Conservation (phyloP, 1,140 invertebrate genomes). For the Paraescarpia echinospica region DNA sequence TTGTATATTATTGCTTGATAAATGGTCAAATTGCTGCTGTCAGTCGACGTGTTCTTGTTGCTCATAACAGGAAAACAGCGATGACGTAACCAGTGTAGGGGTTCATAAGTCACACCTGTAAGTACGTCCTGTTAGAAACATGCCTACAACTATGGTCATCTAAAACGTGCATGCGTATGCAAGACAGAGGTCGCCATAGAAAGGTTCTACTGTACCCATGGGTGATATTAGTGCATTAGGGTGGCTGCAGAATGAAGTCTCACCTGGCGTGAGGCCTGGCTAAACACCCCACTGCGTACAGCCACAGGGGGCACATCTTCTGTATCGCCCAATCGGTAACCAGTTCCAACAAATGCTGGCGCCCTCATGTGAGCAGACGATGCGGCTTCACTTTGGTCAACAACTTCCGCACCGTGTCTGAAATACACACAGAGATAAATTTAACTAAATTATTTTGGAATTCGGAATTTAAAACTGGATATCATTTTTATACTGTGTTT, state of each 20-base stretch:
- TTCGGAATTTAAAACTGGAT: neutral
- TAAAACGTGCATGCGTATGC: too few relatives aligned
- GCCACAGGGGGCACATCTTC: conserved; percentile 60
- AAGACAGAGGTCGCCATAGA: too few relatives aligned
- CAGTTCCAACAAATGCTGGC: conserved; percentile 72
- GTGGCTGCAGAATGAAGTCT: neutral
- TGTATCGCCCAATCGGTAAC: conserved; percentile 83
- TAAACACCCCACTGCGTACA: conserved; percentile 25
- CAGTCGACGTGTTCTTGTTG: too few relatives aligned
- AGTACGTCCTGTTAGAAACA: too few relatives aligned
- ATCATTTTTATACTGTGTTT: neutral
- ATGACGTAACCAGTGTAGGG: too few relatives aligned
- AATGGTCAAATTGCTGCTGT: too few relatives aligned
- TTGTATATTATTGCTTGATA: too few relatives aligned
- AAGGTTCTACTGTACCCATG: too few relatives aligned
- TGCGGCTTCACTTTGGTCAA: conserved; percentile 61
- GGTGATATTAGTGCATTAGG: neutral
- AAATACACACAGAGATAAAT: conserved; percentile 27
- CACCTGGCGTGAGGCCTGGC: neutral
- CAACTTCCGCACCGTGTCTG: conserved; percentile 75
- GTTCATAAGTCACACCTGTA: too few relatives aligned
- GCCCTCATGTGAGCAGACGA: conserved; percentile 35
- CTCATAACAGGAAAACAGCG: too few relatives aligned
- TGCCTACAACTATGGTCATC: too few relatives aligned
- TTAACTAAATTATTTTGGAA: neutral